Evolutionary conservation across 1,140 invertebrate species (phyloP).

Genomic region (Dolichoris vasculosae): DNA sequence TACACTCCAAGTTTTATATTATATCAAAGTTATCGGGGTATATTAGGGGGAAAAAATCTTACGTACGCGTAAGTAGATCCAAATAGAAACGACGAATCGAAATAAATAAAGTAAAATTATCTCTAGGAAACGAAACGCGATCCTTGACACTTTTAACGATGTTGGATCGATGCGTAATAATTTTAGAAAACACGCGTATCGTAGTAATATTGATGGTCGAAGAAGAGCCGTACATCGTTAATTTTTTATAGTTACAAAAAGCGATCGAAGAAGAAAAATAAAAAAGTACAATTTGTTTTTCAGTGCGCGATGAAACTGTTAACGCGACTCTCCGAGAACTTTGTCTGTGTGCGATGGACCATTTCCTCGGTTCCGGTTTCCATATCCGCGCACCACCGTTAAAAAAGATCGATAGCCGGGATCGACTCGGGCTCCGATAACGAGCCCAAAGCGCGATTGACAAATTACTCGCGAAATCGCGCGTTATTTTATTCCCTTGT

Average conservation of each 20-base stretch:
- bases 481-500: background rate
- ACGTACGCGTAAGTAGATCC: background rate
- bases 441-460: background rate
- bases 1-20: background rate
- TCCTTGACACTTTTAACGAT: too few species aligned
- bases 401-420: background rate
- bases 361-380: background rate
- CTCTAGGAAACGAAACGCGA: too few species aligned
- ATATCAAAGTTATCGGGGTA: background rate
- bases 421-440: background rate
- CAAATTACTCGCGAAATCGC: background rate
- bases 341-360: background rate
- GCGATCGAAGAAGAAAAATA: too few species aligned
- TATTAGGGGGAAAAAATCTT: background rate
- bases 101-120: background rate
- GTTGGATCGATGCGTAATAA: too few species aligned
- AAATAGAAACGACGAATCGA: background rate
- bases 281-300: too few species aligned
- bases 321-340: background rate
- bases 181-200: too few species aligned
- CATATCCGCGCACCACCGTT: background rate
- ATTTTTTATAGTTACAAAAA: too few species aligned
- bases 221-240: too few species aligned
- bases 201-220: too few species aligned
- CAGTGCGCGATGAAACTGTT: background rate